These are phyloP conservation scores for Apamea anceps DNA, from an alignment of 2,888 invertebrate genomes.

Conservation along the genomic window DNA sequence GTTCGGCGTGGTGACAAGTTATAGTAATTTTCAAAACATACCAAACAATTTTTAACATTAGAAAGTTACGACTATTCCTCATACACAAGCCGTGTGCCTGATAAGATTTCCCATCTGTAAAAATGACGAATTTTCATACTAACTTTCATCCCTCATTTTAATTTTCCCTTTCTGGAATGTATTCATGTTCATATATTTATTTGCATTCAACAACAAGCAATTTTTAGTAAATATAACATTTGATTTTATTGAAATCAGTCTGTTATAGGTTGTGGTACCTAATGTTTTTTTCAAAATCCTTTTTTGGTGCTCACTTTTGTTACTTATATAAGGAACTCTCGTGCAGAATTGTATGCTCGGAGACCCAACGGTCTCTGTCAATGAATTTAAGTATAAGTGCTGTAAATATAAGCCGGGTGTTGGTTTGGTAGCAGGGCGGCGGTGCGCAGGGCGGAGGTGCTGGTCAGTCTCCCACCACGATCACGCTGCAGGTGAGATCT, in stretches of 20 bases:
- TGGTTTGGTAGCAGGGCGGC: constrained; percentile 84
- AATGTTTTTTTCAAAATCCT: too few species aligned
- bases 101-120: neutral
- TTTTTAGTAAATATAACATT: too few species aligned
- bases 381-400: constrained; percentile 25
- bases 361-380: too few species aligned
- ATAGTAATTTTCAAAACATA: neutral
- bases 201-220: too few species aligned
- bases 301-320: too few species aligned
- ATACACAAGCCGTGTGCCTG: neutral
- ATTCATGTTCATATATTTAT: too few species aligned
- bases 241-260: too few species aligned
- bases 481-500: constrained; percentile 85
- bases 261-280: too few species aligned
- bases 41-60: neutral
- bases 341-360: too few species aligned
- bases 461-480: constrained; percentile 81
- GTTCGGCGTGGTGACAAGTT: neutral
- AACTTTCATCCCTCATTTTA: neutral
- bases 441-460: constrained; percentile 76
- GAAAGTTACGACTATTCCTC: neutral
- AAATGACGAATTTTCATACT: neutral
- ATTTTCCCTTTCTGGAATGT: too few species aligned
- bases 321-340: too few species aligned
- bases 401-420: constrained; percentile 75